Percentiles rank a stretch among this genome's conserved stretches.
phyloP scores from a whole-genome alignment of 1,140 invertebrate species.

The Zaprionus lachaisei region DNA sequence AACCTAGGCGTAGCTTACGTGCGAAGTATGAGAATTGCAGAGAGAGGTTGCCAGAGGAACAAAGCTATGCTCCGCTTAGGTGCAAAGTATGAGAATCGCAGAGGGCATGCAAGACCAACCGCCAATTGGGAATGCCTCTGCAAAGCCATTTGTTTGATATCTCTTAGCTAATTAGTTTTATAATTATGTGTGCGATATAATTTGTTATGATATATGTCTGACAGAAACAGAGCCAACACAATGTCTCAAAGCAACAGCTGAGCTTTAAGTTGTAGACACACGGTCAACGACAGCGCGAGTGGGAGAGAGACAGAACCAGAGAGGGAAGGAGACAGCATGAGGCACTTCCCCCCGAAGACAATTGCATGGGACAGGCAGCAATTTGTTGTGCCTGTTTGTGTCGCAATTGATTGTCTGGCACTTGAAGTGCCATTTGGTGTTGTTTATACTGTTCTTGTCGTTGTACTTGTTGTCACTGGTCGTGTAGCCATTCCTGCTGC shows the following conservation, averaged over 20 bases:
- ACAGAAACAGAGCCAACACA: conserved; percentile 24
- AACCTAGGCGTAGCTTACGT: too few species aligned
- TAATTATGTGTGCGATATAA: conserved; percentile 67
- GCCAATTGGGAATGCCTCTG: conserved; percentile 7
- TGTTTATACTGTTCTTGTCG: conserved; percentile 33
- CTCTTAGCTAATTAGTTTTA: conserved; percentile 78
- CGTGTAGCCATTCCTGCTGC: neutral
- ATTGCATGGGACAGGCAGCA: conserved; percentile 74
- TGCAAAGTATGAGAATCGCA: neutral
- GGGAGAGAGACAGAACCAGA: neutral
- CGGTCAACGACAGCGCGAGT: neutral
- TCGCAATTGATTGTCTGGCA: conserved; percentile 72
- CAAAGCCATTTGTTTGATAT: conserved; percentile 54
- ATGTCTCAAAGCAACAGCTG: conserved; percentile 14
- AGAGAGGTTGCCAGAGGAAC: too few species aligned
- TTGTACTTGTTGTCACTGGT: conserved; percentile 29
- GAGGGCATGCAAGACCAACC: neutral
- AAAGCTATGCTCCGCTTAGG: neutral
- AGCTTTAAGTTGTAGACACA: conserved; percentile 29
- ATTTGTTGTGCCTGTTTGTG: conserved; percentile 69
- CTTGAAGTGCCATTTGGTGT: conserved; percentile 53
- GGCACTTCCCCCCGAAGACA: conserved; percentile 29
- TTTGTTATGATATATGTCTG: conserved; percentile 57
- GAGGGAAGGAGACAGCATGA: neutral
- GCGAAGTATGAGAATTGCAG: too few species aligned